phyloP scores from a whole-genome alignment of 2,797 vertebrate genomes.

The Cygnus olor region DNA sequence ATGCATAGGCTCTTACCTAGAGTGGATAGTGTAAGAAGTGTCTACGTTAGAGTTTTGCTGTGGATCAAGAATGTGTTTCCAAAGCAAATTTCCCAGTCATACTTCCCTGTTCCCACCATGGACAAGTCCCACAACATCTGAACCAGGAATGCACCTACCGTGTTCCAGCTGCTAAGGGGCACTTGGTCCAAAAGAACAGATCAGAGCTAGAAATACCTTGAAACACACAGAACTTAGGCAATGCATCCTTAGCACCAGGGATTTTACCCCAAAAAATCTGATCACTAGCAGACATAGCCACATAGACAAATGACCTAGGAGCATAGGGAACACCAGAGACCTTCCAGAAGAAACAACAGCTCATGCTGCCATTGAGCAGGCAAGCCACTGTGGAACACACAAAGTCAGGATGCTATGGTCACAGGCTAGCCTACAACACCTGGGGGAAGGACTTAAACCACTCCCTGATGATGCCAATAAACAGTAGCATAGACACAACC shows the following conservation, averaged over 20 bases:
- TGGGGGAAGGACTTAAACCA: background rate
- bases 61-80: background rate
- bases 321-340: background rate
- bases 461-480: background rate
- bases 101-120: background rate
- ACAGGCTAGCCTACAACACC: background rate
- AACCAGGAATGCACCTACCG: background rate
- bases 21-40: background rate
- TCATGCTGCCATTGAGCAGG: background rate
- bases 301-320: background rate
- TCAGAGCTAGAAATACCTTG: background rate
- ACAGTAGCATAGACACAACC: background rate
- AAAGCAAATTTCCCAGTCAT: background rate
- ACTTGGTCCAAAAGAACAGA: background rate
- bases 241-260: background rate
- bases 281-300: background rate
- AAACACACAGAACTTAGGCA: background rate
- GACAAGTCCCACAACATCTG: background rate
- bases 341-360: background rate
- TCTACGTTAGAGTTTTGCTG: background rate
- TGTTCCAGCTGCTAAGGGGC: background rate
- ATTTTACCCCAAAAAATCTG: background rate
- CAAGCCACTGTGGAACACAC: background rate
- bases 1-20: background rate
- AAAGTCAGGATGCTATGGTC: background rate